Evolutionary conservation across 2,113 vertebrate genomes (phyloP).

Genomic region (Sciurus niger): DNA sequence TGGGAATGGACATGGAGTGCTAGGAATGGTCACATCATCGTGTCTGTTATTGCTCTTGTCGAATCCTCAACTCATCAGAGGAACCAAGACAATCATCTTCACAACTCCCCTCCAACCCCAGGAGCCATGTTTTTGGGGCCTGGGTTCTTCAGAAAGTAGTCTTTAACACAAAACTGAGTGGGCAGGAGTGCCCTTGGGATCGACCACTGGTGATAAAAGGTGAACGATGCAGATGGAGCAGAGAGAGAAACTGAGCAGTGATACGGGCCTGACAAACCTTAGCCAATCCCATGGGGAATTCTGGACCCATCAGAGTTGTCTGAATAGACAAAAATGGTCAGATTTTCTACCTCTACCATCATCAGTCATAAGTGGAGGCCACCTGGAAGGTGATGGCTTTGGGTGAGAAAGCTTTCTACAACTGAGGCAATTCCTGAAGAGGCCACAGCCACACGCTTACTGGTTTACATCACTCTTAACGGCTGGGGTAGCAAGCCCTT

Average conservation of each 20-base stretch:
- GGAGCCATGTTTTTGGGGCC: background rate
- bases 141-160: background rate
- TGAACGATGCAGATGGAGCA: background rate
- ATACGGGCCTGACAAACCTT: background rate
- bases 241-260: background rate
- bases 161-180: background rate
- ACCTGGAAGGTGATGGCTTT: background rate
- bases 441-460: accelerated
- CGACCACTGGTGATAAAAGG: background rate
- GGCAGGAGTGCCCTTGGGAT: background rate
- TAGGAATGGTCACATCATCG: background rate
- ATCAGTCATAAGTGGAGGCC: background rate
- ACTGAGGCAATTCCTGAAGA: background rate
- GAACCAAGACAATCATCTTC: background rate
- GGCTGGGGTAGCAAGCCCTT: background rate
- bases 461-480: background rate
- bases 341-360: background rate
- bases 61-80: background rate
- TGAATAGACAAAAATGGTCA: background rate
- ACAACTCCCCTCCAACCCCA: background rate
- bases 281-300: background rate
- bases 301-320: background rate
- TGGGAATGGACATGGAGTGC: no score
- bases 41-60: background rate
- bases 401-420: background rate